Conservation (phyloP, 1,140 invertebrate genomes). For the Drosophila nasuta region DNA sequence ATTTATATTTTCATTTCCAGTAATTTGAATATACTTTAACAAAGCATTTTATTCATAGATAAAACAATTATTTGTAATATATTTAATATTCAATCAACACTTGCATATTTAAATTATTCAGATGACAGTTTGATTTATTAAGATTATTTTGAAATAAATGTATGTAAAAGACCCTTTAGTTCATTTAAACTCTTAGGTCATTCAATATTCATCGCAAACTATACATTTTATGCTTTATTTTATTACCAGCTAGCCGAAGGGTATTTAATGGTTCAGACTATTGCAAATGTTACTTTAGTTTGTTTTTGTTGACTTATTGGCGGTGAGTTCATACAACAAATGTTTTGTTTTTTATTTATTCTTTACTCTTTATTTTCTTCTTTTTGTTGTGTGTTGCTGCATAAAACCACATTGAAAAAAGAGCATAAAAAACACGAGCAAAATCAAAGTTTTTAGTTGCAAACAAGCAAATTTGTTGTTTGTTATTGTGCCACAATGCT, state of each 20-base stretch:
- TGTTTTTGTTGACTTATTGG: slow-evolving; percentile 66
- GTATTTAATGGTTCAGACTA: slow-evolving; percentile 19
- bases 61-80: no score
- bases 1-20: not conserved
- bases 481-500: slow-evolving; percentile 57
- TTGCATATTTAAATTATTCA: no score
- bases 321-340: slow-evolving; percentile 59
- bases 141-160: no score
- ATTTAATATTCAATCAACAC: no score
- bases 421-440: slow-evolving; percentile 18
- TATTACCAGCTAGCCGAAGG: not conserved
- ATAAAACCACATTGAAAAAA: slow-evolving; percentile 32
- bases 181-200: no score
- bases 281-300: not conserved
- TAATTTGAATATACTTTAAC: no score
- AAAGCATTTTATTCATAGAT: no score
- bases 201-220: no score
- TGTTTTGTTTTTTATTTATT: slow-evolving; percentile 50
- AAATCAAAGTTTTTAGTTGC: slow-evolving; percentile 74
- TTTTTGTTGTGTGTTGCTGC: slow-evolving; percentile 8
- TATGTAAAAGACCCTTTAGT: no score
- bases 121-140: no score
- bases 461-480: slow-evolving; percentile 74
- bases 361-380: slow-evolving; percentile 8
- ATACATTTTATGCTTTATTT: not conserved